A percentile compares a stretch with the other conserved stretches of the same genome.
phyloP scores from a whole-genome alignment of 2,113 vertebrate species.

The Sigmodon hispidus region DNA sequence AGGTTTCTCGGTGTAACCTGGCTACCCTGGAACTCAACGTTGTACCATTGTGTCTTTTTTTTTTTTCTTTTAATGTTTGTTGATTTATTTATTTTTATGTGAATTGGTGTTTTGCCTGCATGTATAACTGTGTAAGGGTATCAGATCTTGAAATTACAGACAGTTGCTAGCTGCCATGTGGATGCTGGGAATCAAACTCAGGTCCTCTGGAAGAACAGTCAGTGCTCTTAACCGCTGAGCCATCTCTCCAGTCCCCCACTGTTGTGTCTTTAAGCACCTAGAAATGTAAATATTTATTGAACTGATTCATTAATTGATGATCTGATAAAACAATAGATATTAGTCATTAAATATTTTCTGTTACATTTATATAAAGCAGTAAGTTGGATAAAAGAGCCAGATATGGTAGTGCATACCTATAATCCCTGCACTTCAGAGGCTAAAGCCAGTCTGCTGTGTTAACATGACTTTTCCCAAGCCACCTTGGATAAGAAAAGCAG shows the following conservation, averaged over 20 bases:
- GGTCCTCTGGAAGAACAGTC: too few species aligned
- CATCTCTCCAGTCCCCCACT: too few species aligned
- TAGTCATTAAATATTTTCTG: slow-evolving; percentile 52
- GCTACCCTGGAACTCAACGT: not conserved
- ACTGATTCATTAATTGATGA: slow-evolving; percentile 11
- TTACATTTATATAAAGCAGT: not conserved
- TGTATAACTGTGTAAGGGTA: too few species aligned
- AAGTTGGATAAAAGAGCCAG: not conserved
- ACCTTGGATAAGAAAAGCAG: not conserved
- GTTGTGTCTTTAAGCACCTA: not conserved
- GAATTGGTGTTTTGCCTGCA: too few species aligned
- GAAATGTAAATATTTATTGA: slow-evolving; percentile 7
- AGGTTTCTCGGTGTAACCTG: not conserved
- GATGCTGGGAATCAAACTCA: too few species aligned
- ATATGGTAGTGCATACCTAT: not conserved
- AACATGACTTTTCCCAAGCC: not conserved
- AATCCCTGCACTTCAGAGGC: not conserved
- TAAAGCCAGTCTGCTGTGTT: not conserved
- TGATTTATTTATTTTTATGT: too few species aligned
- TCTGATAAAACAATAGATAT: slow-evolving; percentile 7
- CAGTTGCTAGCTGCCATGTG: too few species aligned
- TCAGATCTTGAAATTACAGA: too few species aligned
- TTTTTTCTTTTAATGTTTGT: too few species aligned
- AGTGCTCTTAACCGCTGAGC: too few species aligned
- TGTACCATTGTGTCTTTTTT: too few species aligned